These are phyloP conservation scores for Holacanthus passer DNA, from an alignment of 2,113 vertebrate genomes.

Conservation along the genomic window DNA sequence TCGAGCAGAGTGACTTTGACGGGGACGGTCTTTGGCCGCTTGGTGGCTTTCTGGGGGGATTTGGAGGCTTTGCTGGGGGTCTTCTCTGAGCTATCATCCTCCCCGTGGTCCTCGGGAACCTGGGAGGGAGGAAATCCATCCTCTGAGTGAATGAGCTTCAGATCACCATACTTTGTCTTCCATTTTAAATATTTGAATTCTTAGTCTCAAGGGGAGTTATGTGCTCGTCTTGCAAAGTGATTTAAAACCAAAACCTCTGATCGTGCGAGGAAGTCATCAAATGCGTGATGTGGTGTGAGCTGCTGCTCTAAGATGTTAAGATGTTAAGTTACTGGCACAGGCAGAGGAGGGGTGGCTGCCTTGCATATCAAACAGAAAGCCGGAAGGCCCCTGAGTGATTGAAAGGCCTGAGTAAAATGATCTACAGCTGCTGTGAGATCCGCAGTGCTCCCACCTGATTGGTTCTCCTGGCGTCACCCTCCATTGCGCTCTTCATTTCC, in stretches of 20 bases:
- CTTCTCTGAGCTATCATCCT: slow-evolving; percentile 94
- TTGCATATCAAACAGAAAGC: slow-evolving; percentile 75
- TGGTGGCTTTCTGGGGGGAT: slow-evolving; percentile 94
- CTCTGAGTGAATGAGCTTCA: slow-evolving; percentile 24
- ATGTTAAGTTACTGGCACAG: slow-evolving; percentile 56
- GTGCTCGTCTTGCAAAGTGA: slow-evolving; percentile 32
- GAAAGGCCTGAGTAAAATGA: slow-evolving; percentile 64
- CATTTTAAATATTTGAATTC: slow-evolving; percentile 17
- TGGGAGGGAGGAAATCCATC: slow-evolving; percentile 65
- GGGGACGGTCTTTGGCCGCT: slow-evolving; percentile 91
- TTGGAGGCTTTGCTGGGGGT: slow-evolving; percentile 97
- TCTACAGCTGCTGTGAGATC: slow-evolving; percentile 68
- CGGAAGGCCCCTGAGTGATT: slow-evolving; percentile 63
- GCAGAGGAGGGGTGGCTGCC: slow-evolving; percentile 30
- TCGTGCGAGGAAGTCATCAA: slow-evolving; percentile 40
- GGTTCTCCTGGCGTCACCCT: slow-evolving; percentile 79
- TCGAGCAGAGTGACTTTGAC: slow-evolving; percentile 95
- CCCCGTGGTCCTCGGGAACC: slow-evolving; percentile 87
- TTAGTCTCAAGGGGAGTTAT: slow-evolving; percentile 7
- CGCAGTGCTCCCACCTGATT: slow-evolving; percentile 78
- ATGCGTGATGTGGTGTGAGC: slow-evolving; percentile 38
- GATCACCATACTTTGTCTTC: slow-evolving; percentile 4
- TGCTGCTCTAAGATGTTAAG: slow-evolving; percentile 47
- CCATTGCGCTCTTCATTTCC: slow-evolving; percentile 82
- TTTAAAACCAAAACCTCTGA: slow-evolving; percentile 45